These are phyloP conservation scores for Mesochorus sp. DNA, from an alignment of 2,888 invertebrate genomes.

Conservation along the genomic window DNA sequence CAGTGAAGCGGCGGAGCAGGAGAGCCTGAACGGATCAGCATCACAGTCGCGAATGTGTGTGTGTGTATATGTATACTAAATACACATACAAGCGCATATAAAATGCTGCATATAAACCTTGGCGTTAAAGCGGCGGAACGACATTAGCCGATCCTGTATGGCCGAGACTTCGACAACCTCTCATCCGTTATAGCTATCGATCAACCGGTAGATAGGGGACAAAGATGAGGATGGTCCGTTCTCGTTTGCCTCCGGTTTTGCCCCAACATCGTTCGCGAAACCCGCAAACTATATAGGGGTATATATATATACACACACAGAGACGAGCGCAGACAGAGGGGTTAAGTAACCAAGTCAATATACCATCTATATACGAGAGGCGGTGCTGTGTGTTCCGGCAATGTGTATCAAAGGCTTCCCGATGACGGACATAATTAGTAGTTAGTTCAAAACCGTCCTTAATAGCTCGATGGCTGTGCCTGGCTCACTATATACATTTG, in stretches of 20 bases:
- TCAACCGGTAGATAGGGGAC: constrained; percentile 68
- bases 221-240: constrained; percentile 51
- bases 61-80: constrained; percentile 2
- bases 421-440: constrained; percentile 76
- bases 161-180: constrained; percentile 75
- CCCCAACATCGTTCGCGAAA: constrained; percentile 35
- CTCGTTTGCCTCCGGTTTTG: constrained; percentile 44
- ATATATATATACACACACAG: too few relatives aligned
- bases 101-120: constrained; percentile 42
- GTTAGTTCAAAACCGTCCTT: constrained; percentile 58
- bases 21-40: constrained; percentile 36
- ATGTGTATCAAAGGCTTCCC: constrained; percentile 63
- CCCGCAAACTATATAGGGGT: constrained; percentile 38
- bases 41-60: background rate
- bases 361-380: constrained; percentile 17
- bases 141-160: constrained; percentile 57
- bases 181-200: constrained; percentile 76
- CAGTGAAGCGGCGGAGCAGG: constrained; percentile 54
- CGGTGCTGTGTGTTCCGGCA: constrained; percentile 10
- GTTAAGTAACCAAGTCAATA: constrained; percentile 41
- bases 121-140: constrained; percentile 72
- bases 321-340: constrained; percentile 39
- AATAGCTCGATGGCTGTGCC: constrained; percentile 49
- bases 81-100: constrained; percentile 44
- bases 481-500: constrained; percentile 7